Conservation (phyloP, 2,113 vertebrate genomes). For the Etia nguti region DNA sequence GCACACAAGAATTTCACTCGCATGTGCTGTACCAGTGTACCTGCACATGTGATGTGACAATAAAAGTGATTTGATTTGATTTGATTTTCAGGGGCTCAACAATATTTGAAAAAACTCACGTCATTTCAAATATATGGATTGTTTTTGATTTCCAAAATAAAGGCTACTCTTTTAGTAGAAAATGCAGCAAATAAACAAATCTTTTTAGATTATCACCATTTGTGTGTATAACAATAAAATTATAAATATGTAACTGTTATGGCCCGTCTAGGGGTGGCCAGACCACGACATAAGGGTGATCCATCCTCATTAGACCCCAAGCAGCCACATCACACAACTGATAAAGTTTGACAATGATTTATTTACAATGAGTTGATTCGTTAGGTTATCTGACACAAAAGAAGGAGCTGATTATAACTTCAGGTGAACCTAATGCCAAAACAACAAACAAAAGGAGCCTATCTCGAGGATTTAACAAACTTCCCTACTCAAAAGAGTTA, state of each 20-base stretch:
- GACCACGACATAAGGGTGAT: not conserved
- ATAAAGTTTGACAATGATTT: not conserved
- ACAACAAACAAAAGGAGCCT: not conserved
- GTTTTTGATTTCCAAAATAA: not conserved
- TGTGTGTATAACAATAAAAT: not conserved
- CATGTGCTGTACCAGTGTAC: no score
- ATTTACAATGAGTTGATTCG: not conserved
- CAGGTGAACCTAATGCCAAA: not conserved
- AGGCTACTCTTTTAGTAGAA: not conserved
- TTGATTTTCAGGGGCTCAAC: not conserved
- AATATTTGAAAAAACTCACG: not conserved
- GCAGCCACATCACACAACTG: not conserved
- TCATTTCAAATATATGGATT: not conserved
- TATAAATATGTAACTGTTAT: not conserved
- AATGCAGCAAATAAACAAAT: rapidly evolving
- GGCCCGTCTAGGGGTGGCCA: not conserved
- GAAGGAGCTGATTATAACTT: not conserved
- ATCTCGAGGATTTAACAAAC: not conserved
- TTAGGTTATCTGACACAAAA: not conserved
- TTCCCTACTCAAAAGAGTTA: not conserved
- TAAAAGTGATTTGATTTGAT: no score
- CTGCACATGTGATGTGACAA: no score
- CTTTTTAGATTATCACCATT: not conserved
- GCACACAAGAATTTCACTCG: no score
- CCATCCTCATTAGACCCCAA: not conserved